Conservation (phyloP, 2,797 vertebrate species). For the Pseudochirops corinnae region DNA sequence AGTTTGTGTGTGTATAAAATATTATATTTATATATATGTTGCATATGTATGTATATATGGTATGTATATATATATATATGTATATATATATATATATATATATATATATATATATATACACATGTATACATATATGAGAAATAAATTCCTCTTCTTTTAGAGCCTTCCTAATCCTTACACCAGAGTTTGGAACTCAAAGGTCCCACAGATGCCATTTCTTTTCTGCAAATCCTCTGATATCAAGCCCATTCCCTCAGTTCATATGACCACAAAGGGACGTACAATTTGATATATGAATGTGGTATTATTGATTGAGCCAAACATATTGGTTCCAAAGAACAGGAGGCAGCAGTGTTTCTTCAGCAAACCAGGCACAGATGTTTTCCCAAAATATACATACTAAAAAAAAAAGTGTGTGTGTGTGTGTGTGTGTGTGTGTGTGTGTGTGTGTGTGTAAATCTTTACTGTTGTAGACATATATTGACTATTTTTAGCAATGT, state of each 20-base stretch:
- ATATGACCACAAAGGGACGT: constrained; percentile 45
- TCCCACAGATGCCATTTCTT: constrained; percentile 45
- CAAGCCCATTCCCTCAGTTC: constrained; percentile 38
- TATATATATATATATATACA: neutral
- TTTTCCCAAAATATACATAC: constrained; percentile 48
- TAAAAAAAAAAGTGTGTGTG: constrained; percentile 42
- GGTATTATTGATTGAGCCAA: constrained; percentile 51
- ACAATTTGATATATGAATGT: constrained; percentile 31
- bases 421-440: constrained; percentile 45
- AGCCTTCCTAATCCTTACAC: constrained; percentile 56
- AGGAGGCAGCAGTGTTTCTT: constrained; percentile 43
- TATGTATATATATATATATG: neutral
- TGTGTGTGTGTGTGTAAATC: too few species aligned
- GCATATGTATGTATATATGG: neutral
- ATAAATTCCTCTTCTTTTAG: constrained; percentile 62
- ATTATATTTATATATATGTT: neutral
- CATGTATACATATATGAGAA: too few species aligned
- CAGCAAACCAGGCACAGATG: constrained; percentile 66
- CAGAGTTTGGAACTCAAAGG: constrained; percentile 51
- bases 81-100: too few species aligned
- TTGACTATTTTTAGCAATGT: constrained; percentile 37
- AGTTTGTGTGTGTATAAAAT: neutral
- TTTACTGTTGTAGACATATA: constrained; percentile 26
- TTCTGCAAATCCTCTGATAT: constrained; percentile 51
- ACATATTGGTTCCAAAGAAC: constrained; percentile 45